Conservation (phyloP, 92 coral and sea anemone genomes). For the Montipora capitata region DNA sequence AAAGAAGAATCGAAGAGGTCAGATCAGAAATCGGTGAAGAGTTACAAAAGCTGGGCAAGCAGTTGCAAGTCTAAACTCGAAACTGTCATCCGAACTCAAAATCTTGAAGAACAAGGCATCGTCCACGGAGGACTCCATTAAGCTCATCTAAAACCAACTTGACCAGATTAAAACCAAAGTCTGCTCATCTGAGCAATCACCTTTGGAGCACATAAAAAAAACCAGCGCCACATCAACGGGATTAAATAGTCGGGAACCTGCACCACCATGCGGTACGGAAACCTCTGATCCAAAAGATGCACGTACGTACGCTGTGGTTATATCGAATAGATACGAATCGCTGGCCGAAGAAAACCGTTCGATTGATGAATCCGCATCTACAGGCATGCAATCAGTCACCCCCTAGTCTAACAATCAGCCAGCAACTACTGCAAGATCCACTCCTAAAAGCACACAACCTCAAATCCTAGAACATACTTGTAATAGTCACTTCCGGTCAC, state of each 20-base stretch:
- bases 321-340: not conserved
- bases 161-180: too few species aligned
- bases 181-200: not conserved
- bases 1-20: too few species aligned
- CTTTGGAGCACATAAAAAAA: not conserved
- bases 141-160: too few species aligned
- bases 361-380: conserved; percentile 4
- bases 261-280: conserved; percentile 2
- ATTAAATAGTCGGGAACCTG: not conserved
- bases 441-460: conserved; percentile 5
- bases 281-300: not conserved
- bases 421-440: conserved; percentile 25
- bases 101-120: too few species aligned
- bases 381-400: conserved; percentile 1
- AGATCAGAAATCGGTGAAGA: too few species aligned
- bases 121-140: too few species aligned
- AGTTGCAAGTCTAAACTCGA: too few species aligned
- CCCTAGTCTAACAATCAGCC: not conserved
- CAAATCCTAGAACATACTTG: conserved; percentile 2
- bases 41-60: too few species aligned
- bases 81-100: too few species aligned
- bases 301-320: conserved; percentile 8
- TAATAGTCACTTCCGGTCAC: too few species aligned
- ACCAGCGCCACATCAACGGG: conserved; percentile 11
- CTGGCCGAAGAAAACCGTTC: conserved; percentile 4